Conservation (phyloP, 2,888 invertebrate species). For the Acanthosepion pharaonis region DNA sequence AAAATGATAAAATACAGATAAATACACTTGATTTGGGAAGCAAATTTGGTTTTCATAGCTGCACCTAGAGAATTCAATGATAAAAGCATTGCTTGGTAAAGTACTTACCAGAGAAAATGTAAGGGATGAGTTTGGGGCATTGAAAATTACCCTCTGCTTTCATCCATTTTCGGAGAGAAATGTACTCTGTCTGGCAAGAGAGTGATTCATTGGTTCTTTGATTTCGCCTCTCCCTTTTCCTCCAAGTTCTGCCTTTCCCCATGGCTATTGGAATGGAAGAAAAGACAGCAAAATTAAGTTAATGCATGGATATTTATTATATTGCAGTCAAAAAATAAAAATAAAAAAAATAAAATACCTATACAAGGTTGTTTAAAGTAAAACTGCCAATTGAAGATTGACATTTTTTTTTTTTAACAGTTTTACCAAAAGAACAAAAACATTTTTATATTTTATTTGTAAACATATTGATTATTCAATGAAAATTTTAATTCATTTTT, state of each 20-base stretch:
- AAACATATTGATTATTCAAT: too few relatives aligned
- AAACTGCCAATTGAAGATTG: too few relatives aligned
- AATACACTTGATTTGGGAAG: too few relatives aligned
- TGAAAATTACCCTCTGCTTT: background rate
- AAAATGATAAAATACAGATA: too few relatives aligned
- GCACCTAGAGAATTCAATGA: too few relatives aligned
- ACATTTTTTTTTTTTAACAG: too few relatives aligned
- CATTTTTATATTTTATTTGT: too few relatives aligned
- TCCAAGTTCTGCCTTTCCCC: conserved; percentile 42
- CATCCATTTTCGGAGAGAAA: conserved; percentile 36
- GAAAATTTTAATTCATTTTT: too few relatives aligned
- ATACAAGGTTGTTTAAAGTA: too few relatives aligned
- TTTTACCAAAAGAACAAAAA: too few relatives aligned
- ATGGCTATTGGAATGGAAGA: background rate
- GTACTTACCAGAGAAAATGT: background rate
- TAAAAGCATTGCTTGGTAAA: too few relatives aligned
- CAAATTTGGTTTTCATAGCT: too few relatives aligned
- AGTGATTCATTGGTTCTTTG: background rate
- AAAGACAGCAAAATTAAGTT: background rate
- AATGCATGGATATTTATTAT: background rate
- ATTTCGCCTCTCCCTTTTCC: conserved; percentile 35
- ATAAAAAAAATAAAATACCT: background rate
- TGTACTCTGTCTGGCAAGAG: background rate
- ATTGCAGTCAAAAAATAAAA: background rate
- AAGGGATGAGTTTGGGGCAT: background rate